Percentiles rank a stretch among this genome's conserved stretches.
phyloP scores from a whole-genome alignment of 2,888 invertebrate species.

The Cheilosia vulpina region DNA sequence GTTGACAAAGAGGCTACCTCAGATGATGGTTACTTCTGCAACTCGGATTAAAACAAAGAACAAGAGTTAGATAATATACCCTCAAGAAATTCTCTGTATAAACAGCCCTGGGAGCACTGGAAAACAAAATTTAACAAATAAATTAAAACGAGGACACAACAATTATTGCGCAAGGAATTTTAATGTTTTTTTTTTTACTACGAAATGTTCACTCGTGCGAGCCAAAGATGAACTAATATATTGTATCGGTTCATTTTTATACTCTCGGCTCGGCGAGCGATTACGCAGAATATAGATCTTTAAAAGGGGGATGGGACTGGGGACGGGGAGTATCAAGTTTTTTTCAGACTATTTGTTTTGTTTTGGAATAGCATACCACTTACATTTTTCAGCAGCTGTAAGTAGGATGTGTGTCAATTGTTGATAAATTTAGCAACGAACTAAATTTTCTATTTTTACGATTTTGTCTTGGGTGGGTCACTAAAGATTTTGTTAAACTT shows the following conservation, averaged over 20 bases:
- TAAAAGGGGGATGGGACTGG: background rate
- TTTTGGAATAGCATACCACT: conserved; percentile 28
- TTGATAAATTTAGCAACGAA: conserved; percentile 49
- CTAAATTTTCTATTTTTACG: conserved; percentile 50
- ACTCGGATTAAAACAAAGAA: conserved; percentile 58
- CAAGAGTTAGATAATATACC: background rate
- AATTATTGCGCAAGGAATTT: conserved; percentile 60
- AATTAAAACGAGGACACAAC: conserved; percentile 30
- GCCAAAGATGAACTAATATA: conserved; percentile 2
- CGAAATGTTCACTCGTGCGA: conserved; percentile 49
- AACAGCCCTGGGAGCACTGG: background rate
- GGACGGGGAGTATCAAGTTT: background rate
- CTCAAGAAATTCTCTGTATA: background rate
- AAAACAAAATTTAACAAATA: conserved; percentile 31
- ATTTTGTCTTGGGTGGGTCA: conserved; percentile 26
- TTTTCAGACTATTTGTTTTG: background rate
- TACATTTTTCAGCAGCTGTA: conserved; percentile 42
- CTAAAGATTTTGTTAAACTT: conserved; percentile 54
- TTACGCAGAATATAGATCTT: conserved; percentile 44
- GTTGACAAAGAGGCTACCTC: conserved; percentile 44
- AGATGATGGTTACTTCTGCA: conserved; percentile 19
- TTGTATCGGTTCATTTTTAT: background rate
- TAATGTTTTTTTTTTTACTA: conserved; percentile 47
- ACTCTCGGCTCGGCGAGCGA: conserved; percentile 17
- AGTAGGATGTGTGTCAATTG: conserved; percentile 41